Evolutionary conservation across 2,888 invertebrate species (phyloP), one percentile per base, ranked within the genome.

Genomic region (Phorcus lineatus): DNA sequence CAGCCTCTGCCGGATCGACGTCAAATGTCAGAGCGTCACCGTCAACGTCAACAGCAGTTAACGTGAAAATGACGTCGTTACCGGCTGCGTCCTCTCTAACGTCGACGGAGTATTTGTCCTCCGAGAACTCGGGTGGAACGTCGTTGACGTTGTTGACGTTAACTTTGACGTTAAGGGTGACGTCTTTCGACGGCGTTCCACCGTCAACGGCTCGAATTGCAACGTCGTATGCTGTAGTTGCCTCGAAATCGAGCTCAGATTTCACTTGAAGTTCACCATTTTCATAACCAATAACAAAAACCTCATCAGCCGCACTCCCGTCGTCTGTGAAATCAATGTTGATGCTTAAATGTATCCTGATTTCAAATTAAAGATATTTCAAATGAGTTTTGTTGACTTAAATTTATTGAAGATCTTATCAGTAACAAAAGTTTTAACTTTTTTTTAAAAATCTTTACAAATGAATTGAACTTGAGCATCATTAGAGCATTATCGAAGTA

Each of bases 91-190:
- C 28, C n/a, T 62, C 62, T 3, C 11, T 16, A 13, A 24, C 24
- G 28, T 3, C 22, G 3, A 24, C 17, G 4, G 24, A 13, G 13
- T 62, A 62, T 11, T 62, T 62, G 2, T 24, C 28, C 16, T 62
- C 62, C 13, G 62, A 62, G 62, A 62, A 62, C 62, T 22, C 62
- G 1, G 62, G 24, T 16, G 62, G 16, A 24, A 62, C 28, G 24
- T 62, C 62, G 62, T 62, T 62, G 28, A 62, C 62, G 62, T 62
- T 62, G 62, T 62, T 62, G 7, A 62, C 62, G 62, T 24, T 28
- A 0, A 62, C 62, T 22, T 16, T 62, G 16, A 62, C 24, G 11
- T 24, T 28, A 17, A 31, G 28, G 9, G 62, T 62, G 28, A 62
- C 62, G 3, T 62, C 62, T 24, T 62, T 62, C 17, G 62, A 31